These are phyloP conservation scores for Argyrosomus regius DNA, from an alignment of 2,797 vertebrate species.

Conservation along the genomic window DNA sequence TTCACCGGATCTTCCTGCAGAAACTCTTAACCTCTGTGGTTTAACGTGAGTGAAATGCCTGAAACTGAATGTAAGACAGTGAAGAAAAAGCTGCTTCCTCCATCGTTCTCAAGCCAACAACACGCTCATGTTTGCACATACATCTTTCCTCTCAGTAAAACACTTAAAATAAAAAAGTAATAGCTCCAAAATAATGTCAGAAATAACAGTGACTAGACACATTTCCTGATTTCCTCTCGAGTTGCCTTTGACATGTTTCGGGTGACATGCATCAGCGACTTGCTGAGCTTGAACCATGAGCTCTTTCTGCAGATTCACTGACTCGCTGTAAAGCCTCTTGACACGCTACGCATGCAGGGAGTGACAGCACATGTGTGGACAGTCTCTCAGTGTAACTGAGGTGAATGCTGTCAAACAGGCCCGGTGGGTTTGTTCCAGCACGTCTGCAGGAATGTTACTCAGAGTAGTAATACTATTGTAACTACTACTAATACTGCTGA, in stretches of 20 bases:
- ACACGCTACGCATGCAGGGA: not conserved
- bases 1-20: no score
- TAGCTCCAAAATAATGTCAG: not conserved
- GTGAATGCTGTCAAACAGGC: conserved; percentile 70
- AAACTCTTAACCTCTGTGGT: no score
- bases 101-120: no score
- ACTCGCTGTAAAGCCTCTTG: not conserved
- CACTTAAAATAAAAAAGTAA: not conserved
- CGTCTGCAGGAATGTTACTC: conserved; percentile 43
- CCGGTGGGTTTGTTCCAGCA: conserved; percentile 48
- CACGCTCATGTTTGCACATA: no score
- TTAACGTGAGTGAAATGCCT: no score
- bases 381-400: not conserved
- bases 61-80: no score
- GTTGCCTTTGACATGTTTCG: no score
- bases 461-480: conserved; percentile 2
- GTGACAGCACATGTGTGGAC: conserved; percentile 36
- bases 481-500: not conserved
- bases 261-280: not conserved
- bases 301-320: not conserved
- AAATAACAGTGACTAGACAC: no score
- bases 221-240: no score
- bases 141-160: not conserved
- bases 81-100: no score
- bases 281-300: not conserved